Evolutionary conservation across 2,113 vertebrate species (phyloP).

Genomic region (Heteronetta atricapilla): DNA sequence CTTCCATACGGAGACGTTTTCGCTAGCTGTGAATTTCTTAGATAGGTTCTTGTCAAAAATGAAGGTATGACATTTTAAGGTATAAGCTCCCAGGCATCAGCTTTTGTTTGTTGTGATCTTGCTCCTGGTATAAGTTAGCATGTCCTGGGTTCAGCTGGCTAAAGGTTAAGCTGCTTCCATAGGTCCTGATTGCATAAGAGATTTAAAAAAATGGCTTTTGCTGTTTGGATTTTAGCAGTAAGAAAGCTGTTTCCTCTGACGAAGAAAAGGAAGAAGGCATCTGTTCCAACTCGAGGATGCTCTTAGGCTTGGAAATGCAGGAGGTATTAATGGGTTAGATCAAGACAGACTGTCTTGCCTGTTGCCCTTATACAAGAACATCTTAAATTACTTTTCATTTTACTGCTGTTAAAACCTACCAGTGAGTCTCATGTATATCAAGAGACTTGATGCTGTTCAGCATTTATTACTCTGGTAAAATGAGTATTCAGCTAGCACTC

Average conservation of each 20-base stretch:
- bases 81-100: background rate
- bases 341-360: background rate
- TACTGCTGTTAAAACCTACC: background rate
- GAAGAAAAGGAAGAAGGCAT: background rate
- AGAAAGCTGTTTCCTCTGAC: background rate
- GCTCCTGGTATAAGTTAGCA: background rate
- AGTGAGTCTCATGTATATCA: accelerated
- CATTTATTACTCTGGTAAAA: background rate
- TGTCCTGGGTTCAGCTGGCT: background rate
- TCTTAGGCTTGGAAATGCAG: background rate
- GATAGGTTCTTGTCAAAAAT: slow-evolving; percentile 93
- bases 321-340: accelerated
- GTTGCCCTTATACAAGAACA: background rate
- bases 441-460: background rate
- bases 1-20: slow-evolving; percentile 90
- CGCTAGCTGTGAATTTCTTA: slow-evolving; percentile 87
- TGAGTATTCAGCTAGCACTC: background rate
- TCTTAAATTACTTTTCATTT: background rate
- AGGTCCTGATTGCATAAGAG: background rate
- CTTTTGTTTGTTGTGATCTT: background rate
- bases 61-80: slow-evolving; percentile 83
- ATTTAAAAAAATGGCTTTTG: background rate
- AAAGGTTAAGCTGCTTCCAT: background rate
- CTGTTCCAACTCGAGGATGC: background rate
- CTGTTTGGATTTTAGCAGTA: background rate